Base-by-base conservation (phyloP, 1,140 invertebrate genomes). In the Rhopalosiphum padi region DNA sequence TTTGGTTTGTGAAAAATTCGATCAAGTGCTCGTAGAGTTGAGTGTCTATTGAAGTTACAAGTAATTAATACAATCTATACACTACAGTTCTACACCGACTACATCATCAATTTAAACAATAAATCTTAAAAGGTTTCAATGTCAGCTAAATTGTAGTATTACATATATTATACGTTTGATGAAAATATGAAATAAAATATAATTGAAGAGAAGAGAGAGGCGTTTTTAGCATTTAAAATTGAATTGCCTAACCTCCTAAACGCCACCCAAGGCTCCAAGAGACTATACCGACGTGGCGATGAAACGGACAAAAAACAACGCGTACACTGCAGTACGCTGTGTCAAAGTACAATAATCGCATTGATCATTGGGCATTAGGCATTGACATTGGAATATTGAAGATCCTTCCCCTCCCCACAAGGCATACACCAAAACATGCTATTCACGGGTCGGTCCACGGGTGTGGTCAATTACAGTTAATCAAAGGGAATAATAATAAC, bases 401-500 rank as follows among this genome's bases (percentile, higher is more conserved):
- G 82, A 93, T 83, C 5, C 35, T 51, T 37, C 77, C 91, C 37
- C 82, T 15, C 35, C 91, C 48, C 11, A 7, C 22, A 7, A 77
- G 15, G 30, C 60, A 77, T 77, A 77, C n/a, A 77, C 30, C 30
- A 77, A 77, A 77, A n/a, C 60, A 23, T 82, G 25, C 2, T 9
- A 21, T 53, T 46, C 35, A 43, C 35, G 30, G 9, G 90, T 22
- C 43, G 46, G 43, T 41, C 23, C 23, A 82, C 91, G 91, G 91
- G 91, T 86, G 91, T 93, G 82, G 91, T 85, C 91, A 86, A 93
- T 92, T 92, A 92, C 91, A 35, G 46, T 83, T 93, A 93, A 93
- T 93, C 82, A 82, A 93, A 93, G 48, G 48, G 48, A 93, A 93
- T 93, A 93, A 93, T 93, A 43, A 41, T 53, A 86, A 93, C 82